Evolutionary conservation across 2,113 vertebrate genomes (phyloP).

Genomic region (Rhadina sibilatrix): DNA sequence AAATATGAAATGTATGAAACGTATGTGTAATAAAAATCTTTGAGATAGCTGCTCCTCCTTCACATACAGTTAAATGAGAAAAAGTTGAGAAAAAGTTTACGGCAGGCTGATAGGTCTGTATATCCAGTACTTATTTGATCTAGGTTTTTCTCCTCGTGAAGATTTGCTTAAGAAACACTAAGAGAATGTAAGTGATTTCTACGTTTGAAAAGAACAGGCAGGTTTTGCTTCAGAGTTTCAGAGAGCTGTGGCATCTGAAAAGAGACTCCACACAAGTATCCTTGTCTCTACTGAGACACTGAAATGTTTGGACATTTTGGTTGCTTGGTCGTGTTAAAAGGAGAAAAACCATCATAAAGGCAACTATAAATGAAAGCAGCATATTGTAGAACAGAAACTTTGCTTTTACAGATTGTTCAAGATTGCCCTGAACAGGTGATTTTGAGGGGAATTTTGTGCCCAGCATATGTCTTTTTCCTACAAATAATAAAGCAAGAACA

Average conservation of each 20-base stretch:
- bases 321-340: not conserved
- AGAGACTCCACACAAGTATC: not conserved
- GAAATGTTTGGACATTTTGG: not conserved
- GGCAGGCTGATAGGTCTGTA: not conserved
- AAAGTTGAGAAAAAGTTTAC: not conserved
- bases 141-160: rapidly evolving
- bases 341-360: not conserved
- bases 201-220: not conserved
- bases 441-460: not conserved
- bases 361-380: not conserved
- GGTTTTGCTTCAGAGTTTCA: not conserved
- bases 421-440: not conserved
- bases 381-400: not conserved
- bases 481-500: not conserved
- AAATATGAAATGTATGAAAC: too few species aligned
- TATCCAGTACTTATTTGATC: not conserved
- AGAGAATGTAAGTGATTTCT: not conserved
- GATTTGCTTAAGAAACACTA: not conserved
- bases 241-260: not conserved
- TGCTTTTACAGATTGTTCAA: not conserved
- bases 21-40: not conserved
- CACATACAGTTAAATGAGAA: not conserved
- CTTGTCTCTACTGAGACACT: not conserved
- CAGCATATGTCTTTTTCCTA: not conserved
- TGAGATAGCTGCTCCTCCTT: not conserved